Conservation (phyloP, 2,888 invertebrate species). For the Drosophila affinis region DNA sequence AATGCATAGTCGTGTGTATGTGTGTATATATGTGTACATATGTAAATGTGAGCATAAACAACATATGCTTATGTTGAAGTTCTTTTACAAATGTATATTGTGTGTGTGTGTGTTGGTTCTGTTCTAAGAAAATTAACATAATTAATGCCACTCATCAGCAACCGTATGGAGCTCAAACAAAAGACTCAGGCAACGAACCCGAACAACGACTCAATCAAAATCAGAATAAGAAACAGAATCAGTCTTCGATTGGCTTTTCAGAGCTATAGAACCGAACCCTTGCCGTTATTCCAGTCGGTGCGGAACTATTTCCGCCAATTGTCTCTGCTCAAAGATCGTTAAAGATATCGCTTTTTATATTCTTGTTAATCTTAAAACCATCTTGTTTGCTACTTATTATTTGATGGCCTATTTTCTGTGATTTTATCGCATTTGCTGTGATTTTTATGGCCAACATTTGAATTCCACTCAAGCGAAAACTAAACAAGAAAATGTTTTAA, state of each 20-base stretch:
- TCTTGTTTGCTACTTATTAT: slow-evolving; percentile 30
- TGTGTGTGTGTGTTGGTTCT: too few species aligned
- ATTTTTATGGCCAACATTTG: slow-evolving; percentile 27
- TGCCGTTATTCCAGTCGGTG: slow-evolving; percentile 2
- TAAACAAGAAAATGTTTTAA: slow-evolving; percentile 28
- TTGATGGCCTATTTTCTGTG: slow-evolving; percentile 49
- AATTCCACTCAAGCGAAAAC: slow-evolving; percentile 9
- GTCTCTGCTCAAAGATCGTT: slow-evolving; percentile 22
- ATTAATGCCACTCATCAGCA: slow-evolving; percentile 29
- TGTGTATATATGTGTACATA: background rate
- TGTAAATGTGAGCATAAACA: slow-evolving; percentile 29
- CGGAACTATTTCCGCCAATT: slow-evolving; percentile 46
- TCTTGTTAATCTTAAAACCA: slow-evolving; percentile 35
- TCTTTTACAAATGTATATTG: background rate
- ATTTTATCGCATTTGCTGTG: slow-evolving; percentile 37
- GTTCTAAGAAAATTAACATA: slow-evolving; percentile 56
- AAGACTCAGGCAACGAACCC: slow-evolving; percentile 43
- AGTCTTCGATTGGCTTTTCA: slow-evolving; percentile 54
- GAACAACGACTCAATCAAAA: slow-evolving; percentile 13
- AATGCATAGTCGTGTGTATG: slow-evolving; percentile 16
- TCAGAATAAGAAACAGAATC: slow-evolving; percentile 35
- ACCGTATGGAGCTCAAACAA: slow-evolving; percentile 23
- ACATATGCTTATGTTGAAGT: slow-evolving; percentile 24
- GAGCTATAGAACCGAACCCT: slow-evolving; percentile 26
- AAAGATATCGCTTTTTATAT: background rate